These are phyloP conservation scores for Campaea margaritaria DNA, from an alignment of 2,888 invertebrate genomes.

Conservation along the genomic window DNA sequence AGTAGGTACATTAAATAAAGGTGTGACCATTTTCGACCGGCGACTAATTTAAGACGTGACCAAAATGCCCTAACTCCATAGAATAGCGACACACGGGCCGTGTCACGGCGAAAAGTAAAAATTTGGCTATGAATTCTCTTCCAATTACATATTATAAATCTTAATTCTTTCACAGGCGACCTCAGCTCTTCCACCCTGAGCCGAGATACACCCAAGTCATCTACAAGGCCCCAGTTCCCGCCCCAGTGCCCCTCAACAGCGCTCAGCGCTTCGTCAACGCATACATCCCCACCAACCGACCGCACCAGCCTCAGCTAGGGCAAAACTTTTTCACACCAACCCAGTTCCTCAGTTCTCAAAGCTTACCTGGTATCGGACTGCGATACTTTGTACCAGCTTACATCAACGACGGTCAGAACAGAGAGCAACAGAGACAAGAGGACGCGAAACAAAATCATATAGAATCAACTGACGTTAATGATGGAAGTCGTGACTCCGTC, in stretches of 20 bases:
- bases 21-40: too few relatives aligned
- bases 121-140: too few relatives aligned
- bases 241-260: slow-evolving; percentile 59
- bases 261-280: slow-evolving; percentile 77
- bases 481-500: slow-evolving; percentile 53
- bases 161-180: slow-evolving; percentile 63
- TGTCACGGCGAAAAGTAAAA: too few relatives aligned
- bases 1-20: too few relatives aligned
- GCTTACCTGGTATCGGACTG: slow-evolving; percentile 72
- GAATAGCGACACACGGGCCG: too few relatives aligned
- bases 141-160: background rate
- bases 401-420: slow-evolving; percentile 51
- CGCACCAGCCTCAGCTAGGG: slow-evolving; percentile 52
- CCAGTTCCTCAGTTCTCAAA: slow-evolving; percentile 71
- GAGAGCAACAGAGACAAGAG: slow-evolving; percentile 59
- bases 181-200: slow-evolving; percentile 72
- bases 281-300: slow-evolving; percentile 63
- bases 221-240: slow-evolving; percentile 57
- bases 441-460: slow-evolving; percentile 71
- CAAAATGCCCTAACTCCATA: too few relatives aligned
- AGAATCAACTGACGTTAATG: slow-evolving; percentile 63
- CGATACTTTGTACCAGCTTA: slow-evolving; percentile 73
- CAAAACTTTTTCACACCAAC: slow-evolving; percentile 63
- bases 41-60: too few relatives aligned
- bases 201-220: slow-evolving; percentile 73